Percentiles rank a stretch among this genome's conserved stretches.
Evolutionary conservation across 2,113 vertebrate species (phyloP).

Genomic region (Hirundichthys speculiger): DNA sequence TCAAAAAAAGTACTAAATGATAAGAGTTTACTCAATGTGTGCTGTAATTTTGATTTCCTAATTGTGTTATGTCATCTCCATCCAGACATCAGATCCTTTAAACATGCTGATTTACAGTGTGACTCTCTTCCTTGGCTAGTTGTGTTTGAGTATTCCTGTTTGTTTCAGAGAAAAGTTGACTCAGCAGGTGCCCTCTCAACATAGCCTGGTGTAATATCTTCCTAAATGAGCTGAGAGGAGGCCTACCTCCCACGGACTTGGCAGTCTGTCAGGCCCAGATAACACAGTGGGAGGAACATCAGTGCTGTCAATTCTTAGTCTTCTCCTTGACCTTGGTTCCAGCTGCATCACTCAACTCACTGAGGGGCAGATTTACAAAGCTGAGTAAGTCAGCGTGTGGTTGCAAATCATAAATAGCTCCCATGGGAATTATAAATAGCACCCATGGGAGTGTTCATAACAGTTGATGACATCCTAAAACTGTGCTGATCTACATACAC

Average conservation of each 20-base stretch:
- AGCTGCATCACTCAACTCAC: conserved; percentile 42
- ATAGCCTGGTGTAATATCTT: conserved; percentile 53
- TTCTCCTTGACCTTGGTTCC: conserved; percentile 65
- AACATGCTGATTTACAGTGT: background rate
- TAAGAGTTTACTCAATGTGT: no score
- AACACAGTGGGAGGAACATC: conserved; percentile 64
- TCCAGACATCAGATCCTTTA: background rate
- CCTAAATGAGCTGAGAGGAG: conserved; percentile 62
- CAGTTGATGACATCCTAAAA: background rate
- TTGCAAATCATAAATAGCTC: background rate
- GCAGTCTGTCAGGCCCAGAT: conserved; percentile 70
- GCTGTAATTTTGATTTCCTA: background rate
- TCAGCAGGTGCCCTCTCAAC: conserved; percentile 53
- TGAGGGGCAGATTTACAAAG: conserved; percentile 1
- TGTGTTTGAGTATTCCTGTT: conserved; percentile 11
- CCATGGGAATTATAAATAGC: background rate
- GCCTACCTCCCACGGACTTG: conserved; percentile 53
- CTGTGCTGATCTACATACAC: background rate
- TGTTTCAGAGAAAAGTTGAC: conserved; percentile 49
- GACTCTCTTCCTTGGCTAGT: background rate
- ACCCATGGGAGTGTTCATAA: background rate
- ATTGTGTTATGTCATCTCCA: background rate
- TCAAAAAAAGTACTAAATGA: no score
- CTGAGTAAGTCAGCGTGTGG: background rate
- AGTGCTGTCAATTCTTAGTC: conserved; percentile 49